phyloP scores from a whole-genome alignment of 1,140 invertebrate genomes.

The Apolygus lucorum region DNA sequence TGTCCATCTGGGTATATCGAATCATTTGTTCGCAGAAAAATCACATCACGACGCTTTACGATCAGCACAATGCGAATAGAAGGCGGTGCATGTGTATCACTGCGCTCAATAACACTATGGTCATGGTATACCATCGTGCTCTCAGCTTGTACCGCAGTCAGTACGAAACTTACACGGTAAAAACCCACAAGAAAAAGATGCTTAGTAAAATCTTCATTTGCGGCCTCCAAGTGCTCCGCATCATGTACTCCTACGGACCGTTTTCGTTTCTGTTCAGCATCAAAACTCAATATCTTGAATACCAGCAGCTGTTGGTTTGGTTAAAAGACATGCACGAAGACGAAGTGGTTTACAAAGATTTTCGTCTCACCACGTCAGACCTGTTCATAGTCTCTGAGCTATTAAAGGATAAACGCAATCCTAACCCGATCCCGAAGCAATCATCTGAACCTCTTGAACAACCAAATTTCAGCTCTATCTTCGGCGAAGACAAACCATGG shows the following conservation, averaged over 20 bases:
- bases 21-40: background rate
- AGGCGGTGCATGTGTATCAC: slow-evolving; percentile 4
- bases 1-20: background rate
- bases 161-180: background rate
- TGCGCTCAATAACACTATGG: background rate
- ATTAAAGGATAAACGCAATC: background rate
- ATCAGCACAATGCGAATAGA: background rate
- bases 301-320: background rate
- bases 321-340: background rate
- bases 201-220: background rate
- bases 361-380: background rate
- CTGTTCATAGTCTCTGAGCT: background rate
- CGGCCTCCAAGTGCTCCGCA: background rate
- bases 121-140: background rate
- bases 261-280: background rate
- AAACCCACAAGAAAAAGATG: background rate
- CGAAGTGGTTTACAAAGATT: background rate
- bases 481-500: background rate
- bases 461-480: background rate
- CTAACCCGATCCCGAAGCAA: background rate
- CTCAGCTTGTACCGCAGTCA: background rate
- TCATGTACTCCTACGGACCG: background rate
- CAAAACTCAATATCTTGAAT: background rate
- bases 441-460: background rate
- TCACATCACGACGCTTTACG: background rate